These are phyloP conservation scores for Paramormyrops hopkinsi DNA, from an alignment of 2,797 vertebrate species.

Conservation along the genomic window DNA sequence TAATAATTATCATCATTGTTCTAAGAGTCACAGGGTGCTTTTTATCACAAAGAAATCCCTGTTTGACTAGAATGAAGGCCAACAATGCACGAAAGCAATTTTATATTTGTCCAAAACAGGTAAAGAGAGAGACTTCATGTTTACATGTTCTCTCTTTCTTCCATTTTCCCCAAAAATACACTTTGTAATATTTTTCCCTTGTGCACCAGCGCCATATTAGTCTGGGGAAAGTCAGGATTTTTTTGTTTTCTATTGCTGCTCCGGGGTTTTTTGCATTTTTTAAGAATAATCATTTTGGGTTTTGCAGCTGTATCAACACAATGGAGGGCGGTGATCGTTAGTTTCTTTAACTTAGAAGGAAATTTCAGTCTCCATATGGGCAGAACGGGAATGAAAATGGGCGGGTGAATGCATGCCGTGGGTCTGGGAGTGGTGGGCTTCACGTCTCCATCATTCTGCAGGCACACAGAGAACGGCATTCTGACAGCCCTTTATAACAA, in stretches of 20 bases:
- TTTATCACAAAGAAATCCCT: neutral
- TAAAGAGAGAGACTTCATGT: neutral
- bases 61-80: neutral
- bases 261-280: neutral
- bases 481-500: neutral
- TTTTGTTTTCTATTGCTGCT: neutral
- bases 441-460: neutral
- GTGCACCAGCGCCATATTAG: neutral
- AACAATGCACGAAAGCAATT: neutral
- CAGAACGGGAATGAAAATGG: constrained; percentile 2
- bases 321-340: neutral
- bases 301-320: neutral
- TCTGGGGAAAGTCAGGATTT: neutral
- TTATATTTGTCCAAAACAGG: neutral
- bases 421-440: neutral
- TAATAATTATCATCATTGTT: neutral
- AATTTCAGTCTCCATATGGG: neutral
- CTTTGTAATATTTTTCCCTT: neutral
- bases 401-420: neutral
- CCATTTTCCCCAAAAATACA: neutral
- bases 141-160: neutral
- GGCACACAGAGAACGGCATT: neutral
- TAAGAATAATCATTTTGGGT: neutral
- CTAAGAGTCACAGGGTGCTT: neutral
- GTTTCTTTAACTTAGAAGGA: neutral